Base-by-base conservation (phyloP, 2,113 vertebrate genomes). In the Planiliza haematocheilus region DNA sequence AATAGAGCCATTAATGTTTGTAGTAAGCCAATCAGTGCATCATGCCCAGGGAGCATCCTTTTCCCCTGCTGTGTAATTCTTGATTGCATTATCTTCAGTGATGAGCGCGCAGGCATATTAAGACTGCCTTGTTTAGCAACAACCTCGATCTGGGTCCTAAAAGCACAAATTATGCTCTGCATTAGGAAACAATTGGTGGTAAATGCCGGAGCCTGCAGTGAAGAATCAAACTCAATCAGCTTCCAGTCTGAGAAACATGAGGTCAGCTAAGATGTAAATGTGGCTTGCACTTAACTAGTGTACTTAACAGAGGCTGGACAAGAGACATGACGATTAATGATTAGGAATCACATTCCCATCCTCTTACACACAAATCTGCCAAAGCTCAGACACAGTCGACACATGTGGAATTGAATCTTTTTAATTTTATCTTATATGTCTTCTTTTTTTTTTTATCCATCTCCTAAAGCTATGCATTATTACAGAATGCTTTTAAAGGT, bases 1-100 rank as follows among this genome's bases (percentile, higher is more conserved):
- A 78, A 89, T 46, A 63, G 71, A 74, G 77, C 4, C 24, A 78
- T 85, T 83, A 56, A 61, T 84, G 79, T 70, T 86, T 68, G 71
- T 60, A 65, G 66, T 64, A 41, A 72, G 58, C 63, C 73, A 83
- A 88, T 83, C 52, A 83, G 71, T 52, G 49, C 45, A 14, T 57
- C 14, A 12, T 51, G 39, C 45, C 7, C 58, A 55, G 48, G 16
- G 70, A 83, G 55, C 58, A 46, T 48, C 49, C 56, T 41, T 81
- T 86, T 63, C 74, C 60, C 81, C 71, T 12, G 30, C 77, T 81
- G 70, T 76, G 70, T 81, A 64, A 86, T 74, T 77, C 56, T 61
- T 72, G 74, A 83, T 84, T 76, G 68, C 72, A 75, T 86, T 81
- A 79, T 72, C 42, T 67, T 78, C 36, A 57, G 36, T 55, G 45